phyloP scores from a whole-genome alignment of 2,797 vertebrate genomes.

The Melanotaenia trifasciata region DNA sequence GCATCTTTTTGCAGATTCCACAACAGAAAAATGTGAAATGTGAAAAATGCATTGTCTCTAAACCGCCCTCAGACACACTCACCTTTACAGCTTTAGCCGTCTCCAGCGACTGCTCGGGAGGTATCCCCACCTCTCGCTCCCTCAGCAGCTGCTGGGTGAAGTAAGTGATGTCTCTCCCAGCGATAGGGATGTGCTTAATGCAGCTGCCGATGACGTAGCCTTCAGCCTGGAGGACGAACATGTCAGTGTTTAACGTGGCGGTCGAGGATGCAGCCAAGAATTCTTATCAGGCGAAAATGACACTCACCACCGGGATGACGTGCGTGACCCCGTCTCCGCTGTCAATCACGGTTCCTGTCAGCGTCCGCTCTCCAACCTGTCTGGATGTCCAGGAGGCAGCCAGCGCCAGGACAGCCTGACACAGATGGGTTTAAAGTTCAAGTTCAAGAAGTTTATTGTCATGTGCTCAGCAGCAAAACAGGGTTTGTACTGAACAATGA shows the following conservation, averaged over 20 bases:
- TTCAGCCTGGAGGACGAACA: constrained; percentile 85
- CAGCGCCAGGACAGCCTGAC: constrained; percentile 91
- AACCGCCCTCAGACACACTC: constrained; percentile 2
- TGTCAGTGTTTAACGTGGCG: neutral
- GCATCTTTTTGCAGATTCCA: neutral
- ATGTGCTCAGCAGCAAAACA: too few relatives aligned
- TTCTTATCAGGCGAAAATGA: fast-evolving
- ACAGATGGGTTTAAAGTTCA: neutral
- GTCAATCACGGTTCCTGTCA: constrained; percentile 97
- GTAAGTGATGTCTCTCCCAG: constrained; percentile 97
- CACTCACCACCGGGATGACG: constrained; percentile 94
- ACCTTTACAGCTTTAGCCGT: constrained; percentile 99
- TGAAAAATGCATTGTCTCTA: neutral
- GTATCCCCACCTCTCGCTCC: constrained; percentile 96
- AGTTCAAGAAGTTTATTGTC: too few relatives aligned
- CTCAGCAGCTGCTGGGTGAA: constrained; percentile 96
- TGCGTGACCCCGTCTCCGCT: constrained; percentile 98
- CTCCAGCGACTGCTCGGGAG: constrained; percentile 96
- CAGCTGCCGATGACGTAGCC: constrained; percentile 98
- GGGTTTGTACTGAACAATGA: too few relatives aligned
- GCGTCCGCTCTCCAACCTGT: constrained; percentile 93
- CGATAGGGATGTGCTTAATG: constrained; percentile 99
- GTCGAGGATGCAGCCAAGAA: neutral
- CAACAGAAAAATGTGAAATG: neutral
- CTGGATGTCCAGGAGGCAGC: constrained; percentile 98